Evolutionary conservation across 2,797 vertebrate species (phyloP).

Genomic region (Sebastolobus altivelis): DNA sequence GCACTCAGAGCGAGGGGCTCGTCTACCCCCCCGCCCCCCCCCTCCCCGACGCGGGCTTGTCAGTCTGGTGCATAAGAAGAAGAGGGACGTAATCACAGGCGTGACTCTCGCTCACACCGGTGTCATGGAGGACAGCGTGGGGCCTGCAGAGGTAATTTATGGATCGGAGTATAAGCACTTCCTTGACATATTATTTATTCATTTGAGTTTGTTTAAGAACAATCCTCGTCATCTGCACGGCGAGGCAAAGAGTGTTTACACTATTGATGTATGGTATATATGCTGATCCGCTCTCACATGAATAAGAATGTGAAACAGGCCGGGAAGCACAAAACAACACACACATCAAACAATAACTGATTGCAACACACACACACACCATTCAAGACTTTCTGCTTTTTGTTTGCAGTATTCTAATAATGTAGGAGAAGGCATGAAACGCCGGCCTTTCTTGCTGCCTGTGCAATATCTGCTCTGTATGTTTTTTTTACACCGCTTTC

Average conservation of each 20-base stretch:
- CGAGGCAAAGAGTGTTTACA: conserved; percentile 76
- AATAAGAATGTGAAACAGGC: conserved; percentile 69
- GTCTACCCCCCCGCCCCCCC: conserved; percentile 60
- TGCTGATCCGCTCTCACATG: conserved; percentile 67
- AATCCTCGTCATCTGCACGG: conserved; percentile 62
- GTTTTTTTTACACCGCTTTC: conserved; percentile 2
- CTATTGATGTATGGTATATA: conserved; percentile 76
- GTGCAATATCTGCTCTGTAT: conserved; percentile 2
- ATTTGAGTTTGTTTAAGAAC: conserved; percentile 81
- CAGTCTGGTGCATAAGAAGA: conserved; percentile 85
- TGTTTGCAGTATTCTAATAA: conserved; percentile 51
- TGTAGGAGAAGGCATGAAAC: neutral
- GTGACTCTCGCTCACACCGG: conserved; percentile 56
- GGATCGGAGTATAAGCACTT: conserved; percentile 67
- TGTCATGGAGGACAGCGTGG: conserved; percentile 58
- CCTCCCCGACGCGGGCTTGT: conserved; percentile 84
- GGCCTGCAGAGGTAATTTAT: conserved; percentile 73
- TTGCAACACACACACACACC: conserved; percentile 30
- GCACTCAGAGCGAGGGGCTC: conserved; percentile 88
- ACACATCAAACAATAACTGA: conserved; percentile 58
- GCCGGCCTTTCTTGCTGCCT: conserved; percentile 7
- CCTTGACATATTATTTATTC: conserved; percentile 78
- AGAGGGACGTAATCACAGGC: conserved; percentile 73
- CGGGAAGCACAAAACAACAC: conserved; percentile 50
- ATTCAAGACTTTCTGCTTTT: neutral